Evolutionary conservation across 2,797 vertebrate genomes (phyloP), one percentile per base, ranked within the genome.

Genomic region (Dicrostonyx torquatus): DNA sequence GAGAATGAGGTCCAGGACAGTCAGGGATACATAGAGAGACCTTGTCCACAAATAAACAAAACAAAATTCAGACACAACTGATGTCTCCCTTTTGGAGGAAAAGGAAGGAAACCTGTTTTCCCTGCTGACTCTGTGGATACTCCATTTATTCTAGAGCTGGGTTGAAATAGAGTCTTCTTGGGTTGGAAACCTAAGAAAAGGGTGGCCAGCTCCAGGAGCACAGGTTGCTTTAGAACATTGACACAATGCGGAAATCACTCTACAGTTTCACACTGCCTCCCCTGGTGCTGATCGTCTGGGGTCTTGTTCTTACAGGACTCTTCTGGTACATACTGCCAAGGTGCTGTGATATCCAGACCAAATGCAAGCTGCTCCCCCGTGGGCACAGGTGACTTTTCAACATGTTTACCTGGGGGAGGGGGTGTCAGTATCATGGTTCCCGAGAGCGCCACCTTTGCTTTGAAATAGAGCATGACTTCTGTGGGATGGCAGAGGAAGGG

Each of bases 61-160:
- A 68, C 20, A 78, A 45, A 78, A 24, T 68, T 26, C 34, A 75
- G 78, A 88, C 60, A 78, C 34, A 87, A 70, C 45, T 22, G 12
- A 80, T 72, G 58, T 95, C 93, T 93, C 92, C 85, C 94, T 95
- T 34, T n/a, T 68, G 55, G 60, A 77, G 85, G 91, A 87, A 93
- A 34, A 22, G 2, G 96, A 95, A 93, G 86, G 78, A 96, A 95
- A 14, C 62, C 68, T 80, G 8, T 31, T 94, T 89, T 93, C 72
- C 86, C 37, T 76, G 78, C 43, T 72, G 68, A 83, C 87, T 86
- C 84, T 91, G 0, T 45, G 75, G 83, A 90, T 62, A 48, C n/a
- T 87, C 22, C 29, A 37, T 62, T 5, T 45, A 80, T 82, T 72
- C 11, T 1, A 53, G 1, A 70, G 29, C 75, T 93, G 84, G 29